Evolutionary conservation across 2,888 invertebrate genomes (phyloP), one percentile per base, ranked within the genome.

Genomic region (Drosophila anceps): DNA sequence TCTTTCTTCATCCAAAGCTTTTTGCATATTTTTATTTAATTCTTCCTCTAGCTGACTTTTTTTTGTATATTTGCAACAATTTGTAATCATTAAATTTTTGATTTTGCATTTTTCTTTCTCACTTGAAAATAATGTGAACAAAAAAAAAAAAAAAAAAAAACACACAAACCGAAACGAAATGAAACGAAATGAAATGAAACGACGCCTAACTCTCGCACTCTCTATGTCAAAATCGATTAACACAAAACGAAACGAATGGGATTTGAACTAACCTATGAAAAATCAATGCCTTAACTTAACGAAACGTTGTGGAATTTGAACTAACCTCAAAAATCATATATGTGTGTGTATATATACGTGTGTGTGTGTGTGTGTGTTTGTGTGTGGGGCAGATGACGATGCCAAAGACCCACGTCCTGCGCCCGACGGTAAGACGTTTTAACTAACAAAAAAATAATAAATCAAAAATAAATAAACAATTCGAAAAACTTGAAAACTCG

Each of bases 361-460:
- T 37, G 9, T 62, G 24, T 37, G 2, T 37, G 13, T 43, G 29
- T 46, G 41, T 20, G 15, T 44, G 41, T 58, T 27, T 20, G 60
- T 64, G 50, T 51, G n/a, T 75, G 37, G 44, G 53, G 61, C 79
- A 92, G 92, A 59, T 58, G 92, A 92, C 59, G 92, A 92, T 88
- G 79, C 66, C 63, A 92, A 86, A 81, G 65, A 78, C 69, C 92
- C 92, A 70, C 87, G 87, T 74, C 81, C 87, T 63, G 72, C 48
- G 73, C 82, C 89, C 70, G 66, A 71, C 80, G 91, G 92, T 92
- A 92, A 92, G 92, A 82, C 67, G 24, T 39, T 29, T 55, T 55
- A 66, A 48, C 27, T 37, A 54, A 43, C 31, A 35, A 18, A 4
- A 41, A 18, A 31, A 12, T 31, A 50, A n/a, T 12, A 27, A 50